Conservation (phyloP, 2,113 vertebrate genomes). For the Corythornis cristatus region DNA sequence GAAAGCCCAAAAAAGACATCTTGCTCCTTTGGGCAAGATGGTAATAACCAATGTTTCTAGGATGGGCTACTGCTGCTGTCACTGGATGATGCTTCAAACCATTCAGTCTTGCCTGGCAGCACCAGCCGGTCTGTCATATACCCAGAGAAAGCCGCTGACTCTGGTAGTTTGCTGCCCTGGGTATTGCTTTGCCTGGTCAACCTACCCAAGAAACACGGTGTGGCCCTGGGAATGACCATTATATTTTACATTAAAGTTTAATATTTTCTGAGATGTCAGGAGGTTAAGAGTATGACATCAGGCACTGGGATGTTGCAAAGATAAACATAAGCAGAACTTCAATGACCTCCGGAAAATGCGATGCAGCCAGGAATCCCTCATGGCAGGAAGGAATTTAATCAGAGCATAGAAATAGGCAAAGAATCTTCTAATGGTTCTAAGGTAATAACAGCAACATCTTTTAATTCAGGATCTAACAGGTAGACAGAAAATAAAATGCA, state of each 20-base stretch:
- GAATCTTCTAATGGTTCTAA: neutral
- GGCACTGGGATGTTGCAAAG: neutral
- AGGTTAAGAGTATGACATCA: neutral
- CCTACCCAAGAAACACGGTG: neutral
- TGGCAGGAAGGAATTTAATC: neutral
- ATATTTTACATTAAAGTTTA: neutral
- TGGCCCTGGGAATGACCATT: neutral
- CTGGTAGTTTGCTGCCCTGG: neutral
- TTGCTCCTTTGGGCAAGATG: neutral
- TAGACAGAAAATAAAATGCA: neutral
- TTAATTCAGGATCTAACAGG: neutral
- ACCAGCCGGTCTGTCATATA: neutral
- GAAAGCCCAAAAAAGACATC: neutral
- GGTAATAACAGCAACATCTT: neutral
- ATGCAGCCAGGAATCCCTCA: neutral
- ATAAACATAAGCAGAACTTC: neutral
- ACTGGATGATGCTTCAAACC: neutral
- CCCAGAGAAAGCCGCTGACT: neutral
- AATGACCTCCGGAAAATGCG: neutral
- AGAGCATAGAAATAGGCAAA: neutral
- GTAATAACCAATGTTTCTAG: neutral
- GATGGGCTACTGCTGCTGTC: neutral
- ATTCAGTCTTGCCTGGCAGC: neutral
- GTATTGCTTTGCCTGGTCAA: neutral
- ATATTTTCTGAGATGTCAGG: slow-evolving; percentile 7